Base-by-base conservation (phyloP, 1,140 invertebrate genomes). In the Pseudobourletiella spinata region DNA sequence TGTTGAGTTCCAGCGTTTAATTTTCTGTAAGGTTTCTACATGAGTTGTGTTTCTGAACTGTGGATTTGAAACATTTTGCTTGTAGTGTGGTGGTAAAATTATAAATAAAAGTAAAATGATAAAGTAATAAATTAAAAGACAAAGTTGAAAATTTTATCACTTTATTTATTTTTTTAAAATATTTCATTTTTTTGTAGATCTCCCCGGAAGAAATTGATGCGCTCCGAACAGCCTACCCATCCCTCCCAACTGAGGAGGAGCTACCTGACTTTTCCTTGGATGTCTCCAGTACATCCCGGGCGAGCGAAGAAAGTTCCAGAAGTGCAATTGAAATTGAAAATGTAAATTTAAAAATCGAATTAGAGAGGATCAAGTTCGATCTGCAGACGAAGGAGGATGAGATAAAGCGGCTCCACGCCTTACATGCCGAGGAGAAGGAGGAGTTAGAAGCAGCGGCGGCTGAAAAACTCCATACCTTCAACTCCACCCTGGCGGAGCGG, bases 181-280 rank as follows among this genome's bases (percentile, higher is more conserved):
- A n/a, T n/a, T n/a, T n/a, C n/a, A n/a, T n/a, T 39, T 11, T 39
- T 39, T 39, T 39, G 32, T 24, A 32, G 74, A 73, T 85, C 22
- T 78, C 78, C 6, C 58, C 72, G 2, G 81, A 84, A 60, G 87
- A 91, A 72, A 78, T 91, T 61, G 80, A 85, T 64, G 73, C 77
- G n/a, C 73, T 91, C 3, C 80, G 79, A 62, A 70, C 78, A 16
- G 75, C 81, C 61, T 71, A 89, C 44, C 87, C 87, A 32, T 74
- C 78, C 61, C 61, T 79, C 11, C 52, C 58, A 44, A 32, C 30
- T 0, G 82, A 85, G 59, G 68, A 85, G 55, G 73, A 79, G 1
- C 69, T 76, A 2, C 78, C 79, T 57, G 73, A 84, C 15, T 80
- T 80, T 0, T 75, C 74, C 6, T 79, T 80, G 24, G 84, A 89